Conservation (phyloP, 2,113 vertebrate species). For the Phycodurus eques region DNA sequence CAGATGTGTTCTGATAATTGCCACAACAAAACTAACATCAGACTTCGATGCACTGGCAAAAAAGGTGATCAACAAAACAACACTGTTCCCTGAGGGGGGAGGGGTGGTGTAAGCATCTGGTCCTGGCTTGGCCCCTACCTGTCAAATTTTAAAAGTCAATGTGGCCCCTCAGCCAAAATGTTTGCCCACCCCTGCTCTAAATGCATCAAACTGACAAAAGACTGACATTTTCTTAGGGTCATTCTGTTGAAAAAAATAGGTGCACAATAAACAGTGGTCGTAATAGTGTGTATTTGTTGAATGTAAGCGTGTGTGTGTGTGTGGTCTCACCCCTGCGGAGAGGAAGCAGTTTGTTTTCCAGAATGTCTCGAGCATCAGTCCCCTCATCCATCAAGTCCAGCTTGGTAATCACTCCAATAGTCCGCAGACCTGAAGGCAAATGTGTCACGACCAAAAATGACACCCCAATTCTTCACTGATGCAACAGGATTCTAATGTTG, state of each 20-base stretch:
- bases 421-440: conserved; percentile 80
- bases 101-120: no score
- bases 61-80: no score
- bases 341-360: conserved; percentile 94
- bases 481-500: neutral
- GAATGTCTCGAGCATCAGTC: conserved; percentile 88
- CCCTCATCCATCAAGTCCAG: conserved; percentile 97
- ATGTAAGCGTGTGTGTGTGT: neutral
- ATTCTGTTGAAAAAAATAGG: neutral
- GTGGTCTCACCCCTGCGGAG: conserved; percentile 80
- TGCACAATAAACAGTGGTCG: neutral
- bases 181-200: neutral
- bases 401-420: conserved; percentile 96
- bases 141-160: no score
- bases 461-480: neutral
- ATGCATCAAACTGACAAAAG: neutral
- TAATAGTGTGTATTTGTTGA: neutral
- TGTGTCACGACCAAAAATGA: neutral
- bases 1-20: no score
- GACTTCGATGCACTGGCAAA: no score
- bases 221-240: neutral
- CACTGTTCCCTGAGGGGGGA: no score
- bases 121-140: no score
- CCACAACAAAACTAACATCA: no score
- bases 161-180: no score